Evolutionary conservation across 2,888 invertebrate species (phyloP), one percentile per base, ranked within the genome.

Genomic region (Eristalis tenax): DNA sequence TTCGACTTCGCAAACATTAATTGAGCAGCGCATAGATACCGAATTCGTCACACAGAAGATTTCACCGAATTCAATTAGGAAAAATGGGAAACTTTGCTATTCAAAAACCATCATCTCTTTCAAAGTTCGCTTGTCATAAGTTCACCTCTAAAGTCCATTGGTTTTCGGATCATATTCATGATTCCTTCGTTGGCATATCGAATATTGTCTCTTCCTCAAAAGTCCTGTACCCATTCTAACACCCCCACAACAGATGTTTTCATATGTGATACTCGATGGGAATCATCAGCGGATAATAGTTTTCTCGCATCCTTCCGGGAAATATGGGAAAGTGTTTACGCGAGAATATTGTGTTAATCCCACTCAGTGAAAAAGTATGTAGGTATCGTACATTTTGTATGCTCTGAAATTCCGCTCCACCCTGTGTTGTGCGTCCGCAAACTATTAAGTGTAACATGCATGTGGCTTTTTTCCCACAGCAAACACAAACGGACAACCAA

Each of bases 391-490:
- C 4, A 2, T 26, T 1, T 26, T 26, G 26, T 26, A 1, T 6
- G 50, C 4, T 18, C 18, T 18, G 18, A 50, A 18, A 50, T 50
- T 50, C 6, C 50, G 18, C 50, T 18, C 8, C 50, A 50, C 85
- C 85, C 85, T 50, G 50, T 50, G 50, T n/a, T 78, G 78, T 85
- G 18, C 18, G 50, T 18, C n/a, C 43, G n/a, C 43, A 32, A 50
- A 50, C 35, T 71, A 68, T 76, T 73, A 76, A 71, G 68, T 23
- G 40, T n/a, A 38, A 68, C 73, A 74, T 81, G 59, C 64, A 70
- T 74, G 64, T 69, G 57, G 11, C 68, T 78, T 50, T 81, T 78
- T 81, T 86, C 74, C 74, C 82, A 78, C 66, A 77, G 78, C 40
- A 15, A 50, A 50, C 50, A 32, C 32, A 32, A 43, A 43, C 43